Evolutionary conservation across 2,113 vertebrate genomes (phyloP).

Genomic region (Apteryx mantelli): DNA sequence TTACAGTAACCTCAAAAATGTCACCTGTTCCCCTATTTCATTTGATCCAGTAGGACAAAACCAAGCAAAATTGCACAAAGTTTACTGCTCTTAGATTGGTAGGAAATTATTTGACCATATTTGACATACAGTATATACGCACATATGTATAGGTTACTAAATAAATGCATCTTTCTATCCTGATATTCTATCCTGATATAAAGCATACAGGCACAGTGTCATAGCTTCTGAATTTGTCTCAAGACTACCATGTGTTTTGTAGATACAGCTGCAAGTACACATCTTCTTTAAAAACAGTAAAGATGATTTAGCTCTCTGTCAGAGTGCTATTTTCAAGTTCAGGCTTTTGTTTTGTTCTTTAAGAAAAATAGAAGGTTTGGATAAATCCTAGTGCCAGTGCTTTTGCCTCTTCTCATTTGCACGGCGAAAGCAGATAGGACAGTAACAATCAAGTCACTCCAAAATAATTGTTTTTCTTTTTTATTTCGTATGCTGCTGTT

Average conservation of each 20-base stretch:
- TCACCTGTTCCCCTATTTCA: background rate
- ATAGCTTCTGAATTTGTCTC: background rate
- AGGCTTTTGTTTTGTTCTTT: background rate
- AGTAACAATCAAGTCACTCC: background rate
- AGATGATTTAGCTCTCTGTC: background rate
- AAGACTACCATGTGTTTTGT: background rate
- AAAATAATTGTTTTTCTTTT: background rate
- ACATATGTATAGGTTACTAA: rapidly evolving
- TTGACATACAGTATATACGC: background rate
- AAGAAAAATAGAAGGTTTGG: background rate
- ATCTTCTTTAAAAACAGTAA: background rate
- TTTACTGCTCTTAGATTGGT: background rate
- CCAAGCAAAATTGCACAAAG: background rate
- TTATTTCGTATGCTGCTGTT: background rate
- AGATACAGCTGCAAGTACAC: background rate
- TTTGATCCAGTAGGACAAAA: background rate
- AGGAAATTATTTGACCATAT: background rate
- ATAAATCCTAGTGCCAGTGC: background rate
- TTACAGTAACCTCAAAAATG: background rate
- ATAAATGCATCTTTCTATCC: background rate
- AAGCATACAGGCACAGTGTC: background rate
- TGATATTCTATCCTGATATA: background rate
- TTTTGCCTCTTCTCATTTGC: background rate
- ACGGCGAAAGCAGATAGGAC: background rate
- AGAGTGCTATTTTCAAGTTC: background rate